Base-by-base conservation (phyloP, 2,113 vertebrate genomes). In the Bothrops jararaca region DNA sequence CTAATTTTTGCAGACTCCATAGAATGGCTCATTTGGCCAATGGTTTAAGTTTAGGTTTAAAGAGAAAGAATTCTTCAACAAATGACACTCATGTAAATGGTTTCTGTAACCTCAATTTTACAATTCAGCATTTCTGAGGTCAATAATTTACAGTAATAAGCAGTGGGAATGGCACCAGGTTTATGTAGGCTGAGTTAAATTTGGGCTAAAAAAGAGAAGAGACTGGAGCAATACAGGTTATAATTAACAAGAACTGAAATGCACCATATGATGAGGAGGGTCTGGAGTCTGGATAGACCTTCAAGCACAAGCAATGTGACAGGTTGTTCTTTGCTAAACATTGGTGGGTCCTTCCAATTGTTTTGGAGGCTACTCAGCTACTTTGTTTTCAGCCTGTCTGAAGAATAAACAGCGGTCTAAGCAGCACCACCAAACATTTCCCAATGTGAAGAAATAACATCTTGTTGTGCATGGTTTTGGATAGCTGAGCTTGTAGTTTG, bases 41-140 rank as follows among this genome's bases (percentile, higher is more conserved):
- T 11, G 0, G 90, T 87, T 92, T 0, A 22, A 24, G 45, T 18
- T 34, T 85, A 91, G 94, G 50, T 45, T 90, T 93, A 48, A 29
- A 42, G 52, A 60, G 5, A 8, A 94, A 91, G 42, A 4, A 56
- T 85, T 95, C 34, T 42, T 69, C 85, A 58, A n/a, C n/a, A 52
- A 87, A 91, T 3, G 89, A 24, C 7, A 90, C 3, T 10, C 20
- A 18, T 88, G 12, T 88, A n/a, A 92, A 85, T 80, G 4, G 91
- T 95, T 94, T 52, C 69, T 89, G 57, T 85, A 94, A 95, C 69
- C 10, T 93, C 74, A 54, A 48, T 89, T 94, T 94, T 93, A 92
- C 94, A 91, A 94, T 88, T 96, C 94, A 96, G 74, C 90, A 92
- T 86, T 23, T 86, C 92, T 93, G 95, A 94, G 91, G 94, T 94